These are phyloP conservation scores for Megalops cyprinoides DNA, from an alignment of 2,797 vertebrate species.

Conservation along the genomic window DNA sequence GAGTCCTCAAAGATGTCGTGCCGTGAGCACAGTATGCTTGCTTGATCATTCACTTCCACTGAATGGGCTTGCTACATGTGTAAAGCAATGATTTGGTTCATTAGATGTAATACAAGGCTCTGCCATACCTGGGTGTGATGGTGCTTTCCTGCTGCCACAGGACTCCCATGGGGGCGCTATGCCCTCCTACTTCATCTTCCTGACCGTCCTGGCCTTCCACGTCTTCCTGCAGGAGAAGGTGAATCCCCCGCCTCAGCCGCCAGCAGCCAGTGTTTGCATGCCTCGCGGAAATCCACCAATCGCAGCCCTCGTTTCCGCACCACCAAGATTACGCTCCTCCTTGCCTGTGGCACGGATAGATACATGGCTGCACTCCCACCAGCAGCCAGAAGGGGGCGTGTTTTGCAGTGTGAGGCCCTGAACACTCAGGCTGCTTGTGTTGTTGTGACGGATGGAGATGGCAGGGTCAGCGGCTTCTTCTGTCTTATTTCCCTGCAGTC, in stretches of 20 bases:
- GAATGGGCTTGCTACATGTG: no score
- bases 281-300: neutral
- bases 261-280: neutral
- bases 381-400: no score
- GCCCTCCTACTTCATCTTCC: conserved; percentile 93
- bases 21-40: no score
- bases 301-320: neutral
- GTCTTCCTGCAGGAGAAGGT: conserved; percentile 96
- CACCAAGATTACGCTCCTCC: neutral
- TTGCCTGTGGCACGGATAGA: neutral
- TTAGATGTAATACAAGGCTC: no score
- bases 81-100: no score
- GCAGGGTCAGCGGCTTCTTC: no score
- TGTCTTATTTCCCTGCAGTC: no score
- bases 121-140: neutral
- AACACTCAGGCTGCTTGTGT: no score
- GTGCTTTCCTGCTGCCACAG: conserved; percentile 58
- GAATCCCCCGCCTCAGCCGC: neutral
- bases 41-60: no score
- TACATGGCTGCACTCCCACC: neutral
- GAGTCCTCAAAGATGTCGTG: no score
- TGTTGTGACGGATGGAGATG: no score
- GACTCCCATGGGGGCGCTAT: conserved; percentile 69
- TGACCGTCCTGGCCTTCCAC: conserved; percentile 95
- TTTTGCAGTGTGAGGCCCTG: no score